Conservation (phyloP, 2,888 invertebrate species). For the Ormyrus rosae region DNA sequence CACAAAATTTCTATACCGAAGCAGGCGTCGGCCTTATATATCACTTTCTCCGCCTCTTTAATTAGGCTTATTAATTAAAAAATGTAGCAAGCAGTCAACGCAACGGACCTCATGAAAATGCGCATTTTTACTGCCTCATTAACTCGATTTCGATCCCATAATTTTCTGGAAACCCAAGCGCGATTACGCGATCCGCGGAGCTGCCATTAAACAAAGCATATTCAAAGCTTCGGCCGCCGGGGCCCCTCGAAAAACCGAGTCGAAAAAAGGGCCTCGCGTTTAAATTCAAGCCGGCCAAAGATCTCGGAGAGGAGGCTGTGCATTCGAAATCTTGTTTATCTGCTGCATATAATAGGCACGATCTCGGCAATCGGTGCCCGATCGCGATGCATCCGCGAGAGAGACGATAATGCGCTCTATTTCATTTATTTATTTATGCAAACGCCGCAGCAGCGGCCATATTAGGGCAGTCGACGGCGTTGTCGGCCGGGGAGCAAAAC, state of each 20-base stretch:
- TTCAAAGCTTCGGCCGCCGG: conserved; percentile 38
- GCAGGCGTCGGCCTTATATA: too few species aligned
- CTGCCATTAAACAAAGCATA: conserved; percentile 45
- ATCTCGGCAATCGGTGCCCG: conserved; percentile 44
- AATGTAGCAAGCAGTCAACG: too few species aligned
- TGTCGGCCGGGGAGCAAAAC: not conserved
- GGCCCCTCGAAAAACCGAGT: not conserved
- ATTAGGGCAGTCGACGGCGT: not conserved
- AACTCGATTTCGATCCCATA: too few species aligned
- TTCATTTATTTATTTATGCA: conserved; percentile 47
- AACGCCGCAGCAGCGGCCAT: not conserved
- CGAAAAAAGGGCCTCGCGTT: conserved; percentile 29
- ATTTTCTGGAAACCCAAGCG: not conserved
- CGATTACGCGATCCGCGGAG: too few species aligned
- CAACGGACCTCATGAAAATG: too few species aligned
- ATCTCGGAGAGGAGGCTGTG: not conserved
- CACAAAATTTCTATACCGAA: too few species aligned
- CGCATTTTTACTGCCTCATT: too few species aligned
- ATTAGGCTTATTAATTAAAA: too few species aligned
- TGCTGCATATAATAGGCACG: conserved; percentile 51
- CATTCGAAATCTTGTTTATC: conserved; percentile 48
- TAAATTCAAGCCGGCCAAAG: conserved; percentile 17
- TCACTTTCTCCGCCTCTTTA: too few species aligned
- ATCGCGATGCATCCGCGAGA: conserved; percentile 1
- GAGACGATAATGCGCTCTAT: conserved; percentile 11